Percentiles rank a stretch among this genome's conserved stretches.
These are phyloP conservation scores for Abramis brama DNA, from an alignment of 2,113 vertebrate genomes.

Conservation along the genomic window DNA sequence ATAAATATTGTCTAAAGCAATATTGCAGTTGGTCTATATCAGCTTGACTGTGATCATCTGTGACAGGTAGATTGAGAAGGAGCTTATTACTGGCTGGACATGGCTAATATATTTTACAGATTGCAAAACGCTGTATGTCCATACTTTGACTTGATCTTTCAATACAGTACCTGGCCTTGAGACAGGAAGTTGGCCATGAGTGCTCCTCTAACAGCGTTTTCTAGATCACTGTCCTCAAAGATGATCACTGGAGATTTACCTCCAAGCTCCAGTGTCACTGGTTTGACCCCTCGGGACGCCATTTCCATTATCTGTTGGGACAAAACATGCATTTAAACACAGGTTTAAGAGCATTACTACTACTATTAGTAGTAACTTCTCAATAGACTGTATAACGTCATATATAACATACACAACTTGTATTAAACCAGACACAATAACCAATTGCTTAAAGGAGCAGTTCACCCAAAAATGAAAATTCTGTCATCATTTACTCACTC, in stretches of 20 bases:
- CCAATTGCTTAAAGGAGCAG: neutral
- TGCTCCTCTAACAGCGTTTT: slow-evolving; percentile 90
- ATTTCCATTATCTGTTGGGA: slow-evolving; percentile 87
- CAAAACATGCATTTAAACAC: neutral
- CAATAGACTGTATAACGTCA: neutral
- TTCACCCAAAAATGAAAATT: neutral
- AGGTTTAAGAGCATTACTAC: neutral
- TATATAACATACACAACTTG: neutral
- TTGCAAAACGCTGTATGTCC: neutral
- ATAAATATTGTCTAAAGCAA: neutral
- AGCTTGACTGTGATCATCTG: neutral
- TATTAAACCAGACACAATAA: neutral
- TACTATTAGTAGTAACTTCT: neutral
- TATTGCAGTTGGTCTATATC: neutral
- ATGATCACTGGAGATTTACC: slow-evolving; percentile 96
- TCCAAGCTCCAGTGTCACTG: slow-evolving; percentile 93
- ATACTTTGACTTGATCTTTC: neutral
- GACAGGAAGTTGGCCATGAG: slow-evolving; percentile 97
- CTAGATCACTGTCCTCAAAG: slow-evolving; percentile 86
- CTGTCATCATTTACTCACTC: neutral
- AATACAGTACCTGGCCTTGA: slow-evolving; percentile 87
- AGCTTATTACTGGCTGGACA: too few species aligned
- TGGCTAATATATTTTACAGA: neutral
- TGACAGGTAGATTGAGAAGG: neutral
- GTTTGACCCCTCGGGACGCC: slow-evolving; percentile 88